A percentile compares a stretch with the other conserved stretches of the same genome.
phyloP scores from a whole-genome alignment of 2,797 vertebrate genomes.

The Garrulus glandarius region DNA sequence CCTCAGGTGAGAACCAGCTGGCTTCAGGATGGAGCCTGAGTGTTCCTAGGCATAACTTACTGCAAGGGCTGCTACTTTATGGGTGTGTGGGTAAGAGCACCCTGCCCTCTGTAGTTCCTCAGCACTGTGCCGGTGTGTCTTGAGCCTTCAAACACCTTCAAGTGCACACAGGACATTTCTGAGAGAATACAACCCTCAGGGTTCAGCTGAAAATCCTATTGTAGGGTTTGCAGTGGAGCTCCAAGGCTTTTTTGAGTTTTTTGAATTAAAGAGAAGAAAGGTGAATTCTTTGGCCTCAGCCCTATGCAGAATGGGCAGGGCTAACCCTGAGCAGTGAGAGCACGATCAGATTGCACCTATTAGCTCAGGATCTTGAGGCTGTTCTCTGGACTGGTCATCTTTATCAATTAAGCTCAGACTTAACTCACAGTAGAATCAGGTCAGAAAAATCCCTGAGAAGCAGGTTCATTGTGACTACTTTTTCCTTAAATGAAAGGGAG shows the following conservation, averaged over 20 bases:
- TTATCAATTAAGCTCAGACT: not conserved
- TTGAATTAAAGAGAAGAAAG: not conserved
- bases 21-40: not conserved
- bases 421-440: not conserved
- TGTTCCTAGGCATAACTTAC: not conserved
- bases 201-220: not conserved
- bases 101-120: not conserved
- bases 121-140: not conserved
- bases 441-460: not conserved
- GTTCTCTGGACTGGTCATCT: not conserved
- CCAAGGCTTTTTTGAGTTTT: not conserved
- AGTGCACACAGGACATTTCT: not conserved
- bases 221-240: not conserved
- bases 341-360: fast-evolving
- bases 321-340: not conserved
- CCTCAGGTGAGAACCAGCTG: not conserved
- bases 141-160: not conserved
- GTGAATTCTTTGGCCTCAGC: not conserved
- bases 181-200: not conserved
- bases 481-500: not conserved
- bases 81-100: not conserved
- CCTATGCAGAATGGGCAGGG: not conserved
- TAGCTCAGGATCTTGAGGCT: not conserved
- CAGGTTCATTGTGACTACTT: not conserved
- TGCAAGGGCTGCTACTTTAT: not conserved